These are phyloP conservation scores for Trichopria drosophilae DNA, from an alignment of 2,888 invertebrate genomes.

Conservation along the genomic window DNA sequence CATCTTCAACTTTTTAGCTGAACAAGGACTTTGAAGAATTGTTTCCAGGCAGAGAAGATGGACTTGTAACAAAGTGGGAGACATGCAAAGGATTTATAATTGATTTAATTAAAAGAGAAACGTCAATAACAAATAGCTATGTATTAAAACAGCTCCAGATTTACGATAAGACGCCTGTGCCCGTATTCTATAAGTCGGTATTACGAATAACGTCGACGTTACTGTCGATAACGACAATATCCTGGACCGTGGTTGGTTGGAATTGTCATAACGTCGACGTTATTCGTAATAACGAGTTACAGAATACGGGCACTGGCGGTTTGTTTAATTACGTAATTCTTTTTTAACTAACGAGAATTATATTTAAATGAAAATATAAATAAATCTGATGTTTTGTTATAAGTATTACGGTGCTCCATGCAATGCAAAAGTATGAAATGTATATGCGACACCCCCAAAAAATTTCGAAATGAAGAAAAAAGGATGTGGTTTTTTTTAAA, in stretches of 20 bases:
- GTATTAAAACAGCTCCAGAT: neutral
- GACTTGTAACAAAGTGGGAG: conserved; percentile 10
- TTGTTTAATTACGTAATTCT: too few relatives aligned
- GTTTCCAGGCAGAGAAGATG: conserved; percentile 7
- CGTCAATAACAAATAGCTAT: conserved; percentile 1
- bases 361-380: too few relatives aligned
- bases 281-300: too few relatives aligned
- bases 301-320: too few relatives aligned
- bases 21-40: conserved; percentile 10
- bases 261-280: too few relatives aligned
- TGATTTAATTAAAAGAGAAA: conserved; percentile 2
- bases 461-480: too few relatives aligned
- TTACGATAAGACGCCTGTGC: neutral
- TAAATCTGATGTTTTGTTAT: neutral
- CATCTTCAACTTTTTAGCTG: conserved; percentile 2
- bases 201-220: too few relatives aligned
- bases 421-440: neutral
- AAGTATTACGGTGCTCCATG: neutral
- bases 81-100: conserved; percentile 3
- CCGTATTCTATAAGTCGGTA: too few relatives aligned
- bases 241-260: too few relatives aligned
- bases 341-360: neutral
- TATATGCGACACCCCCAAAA: too few relatives aligned
- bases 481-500: too few relatives aligned
- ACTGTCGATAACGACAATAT: too few relatives aligned